A percentile compares a stretch with the other conserved stretches of the same genome.
Evolutionary conservation across 2,888 invertebrate genomes (phyloP).

Genomic region (Noctua comes): DNA sequence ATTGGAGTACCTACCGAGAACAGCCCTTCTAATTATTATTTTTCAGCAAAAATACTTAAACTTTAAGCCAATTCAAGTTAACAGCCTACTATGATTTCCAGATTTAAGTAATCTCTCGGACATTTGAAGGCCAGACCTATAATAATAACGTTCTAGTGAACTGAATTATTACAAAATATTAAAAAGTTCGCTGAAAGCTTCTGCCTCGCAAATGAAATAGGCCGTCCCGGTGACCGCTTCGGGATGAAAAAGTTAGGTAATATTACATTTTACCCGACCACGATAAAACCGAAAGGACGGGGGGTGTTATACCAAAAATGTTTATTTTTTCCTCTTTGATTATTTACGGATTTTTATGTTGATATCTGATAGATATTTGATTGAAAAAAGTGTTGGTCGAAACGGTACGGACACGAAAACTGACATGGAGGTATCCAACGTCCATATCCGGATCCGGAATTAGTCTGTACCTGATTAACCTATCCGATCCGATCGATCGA

Average conservation of each 20-base stretch:
- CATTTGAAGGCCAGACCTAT: conserved; percentile 24
- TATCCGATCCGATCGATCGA: neutral
- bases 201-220: conserved; percentile 38
- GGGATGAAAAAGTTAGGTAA: conserved; percentile 47
- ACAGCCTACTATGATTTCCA: conserved; percentile 21
- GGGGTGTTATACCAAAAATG: neutral
- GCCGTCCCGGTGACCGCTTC: conserved; percentile 22
- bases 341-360: neutral
- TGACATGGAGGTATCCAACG: neutral
- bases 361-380: neutral
- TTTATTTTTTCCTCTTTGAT: neutral
- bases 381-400: neutral
- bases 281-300: conserved; percentile 13
- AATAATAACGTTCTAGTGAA: conserved; percentile 39
- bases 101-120: conserved; percentile 30
- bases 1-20: neutral
- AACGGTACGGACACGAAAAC: neutral
- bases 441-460: neutral
- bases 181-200: conserved; percentile 43
- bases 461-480: neutral
- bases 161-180: conserved; percentile 56
- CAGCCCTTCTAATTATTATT: neutral
- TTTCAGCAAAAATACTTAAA: conserved; percentile 6
- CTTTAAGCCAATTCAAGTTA: conserved; percentile 16
- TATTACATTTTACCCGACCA: conserved; percentile 36